Conservation (phyloP, 1,140 invertebrate species). For the Babylonia areolata region DNA sequence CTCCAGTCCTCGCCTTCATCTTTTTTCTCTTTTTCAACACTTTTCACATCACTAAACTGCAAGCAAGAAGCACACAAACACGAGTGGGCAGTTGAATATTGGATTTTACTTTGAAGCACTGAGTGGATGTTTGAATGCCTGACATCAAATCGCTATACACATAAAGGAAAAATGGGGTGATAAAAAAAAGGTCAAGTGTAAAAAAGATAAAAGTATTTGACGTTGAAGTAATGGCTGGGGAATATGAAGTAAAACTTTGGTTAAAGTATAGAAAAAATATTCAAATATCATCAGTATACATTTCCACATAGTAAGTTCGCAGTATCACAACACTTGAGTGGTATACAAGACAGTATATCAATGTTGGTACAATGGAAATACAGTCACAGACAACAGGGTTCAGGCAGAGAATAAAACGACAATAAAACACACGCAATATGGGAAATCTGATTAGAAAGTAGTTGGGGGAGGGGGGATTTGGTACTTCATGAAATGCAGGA, state of each 20-base stretch:
- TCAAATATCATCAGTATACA: neutral
- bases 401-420: no score
- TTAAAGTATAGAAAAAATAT: neutral
- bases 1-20: no score
- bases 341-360: neutral
- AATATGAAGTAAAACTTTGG: neutral
- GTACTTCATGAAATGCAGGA: no score
- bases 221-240: neutral
- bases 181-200: neutral
- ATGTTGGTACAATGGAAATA: no score
- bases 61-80: no score
- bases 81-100: neutral
- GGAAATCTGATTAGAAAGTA: no score
- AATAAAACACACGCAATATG: no score
- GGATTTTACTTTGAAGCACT: constrained; percentile 20
- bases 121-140: neutral
- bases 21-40: no score
- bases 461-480: no score
- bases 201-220: neutral
- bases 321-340: neutral
- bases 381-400: no score
- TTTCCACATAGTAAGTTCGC: neutral
- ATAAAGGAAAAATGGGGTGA: neutral
- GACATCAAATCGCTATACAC: neutral
- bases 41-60: no score